These are phyloP conservation scores for Drosophila prosaltans DNA, from an alignment of 1,140 invertebrate species.

Conservation along the genomic window DNA sequence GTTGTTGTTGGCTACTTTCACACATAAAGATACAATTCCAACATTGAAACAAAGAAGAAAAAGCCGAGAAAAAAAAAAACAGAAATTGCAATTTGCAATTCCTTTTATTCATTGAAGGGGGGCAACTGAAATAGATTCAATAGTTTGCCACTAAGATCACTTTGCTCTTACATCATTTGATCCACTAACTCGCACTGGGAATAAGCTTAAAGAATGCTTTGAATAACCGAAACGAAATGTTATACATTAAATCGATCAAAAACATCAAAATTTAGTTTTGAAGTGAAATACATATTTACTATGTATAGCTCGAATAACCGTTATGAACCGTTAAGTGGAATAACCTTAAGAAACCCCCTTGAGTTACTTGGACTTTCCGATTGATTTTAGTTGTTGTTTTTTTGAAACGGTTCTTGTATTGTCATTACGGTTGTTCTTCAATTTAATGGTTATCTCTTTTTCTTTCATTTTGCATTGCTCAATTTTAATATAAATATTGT, in stretches of 20 bases:
- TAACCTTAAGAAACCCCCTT: no score
- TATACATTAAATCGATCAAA: neutral
- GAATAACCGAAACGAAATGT: neutral
- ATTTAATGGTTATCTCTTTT: neutral
- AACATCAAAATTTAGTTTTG: no score
- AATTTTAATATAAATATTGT: neutral
- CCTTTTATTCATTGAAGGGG: neutral
- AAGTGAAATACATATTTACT: no score
- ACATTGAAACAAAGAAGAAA: slow-evolving; percentile 9
- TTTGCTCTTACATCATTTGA: neutral
- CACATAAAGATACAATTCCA: neutral
- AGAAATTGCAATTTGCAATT: neutral
- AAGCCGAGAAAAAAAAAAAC: neutral
- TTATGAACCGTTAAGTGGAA: no score
- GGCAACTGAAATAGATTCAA: neutral
- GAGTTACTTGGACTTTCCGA: no score
- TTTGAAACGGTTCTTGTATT: no score
- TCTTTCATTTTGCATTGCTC: neutral
- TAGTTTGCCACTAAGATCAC: neutral
- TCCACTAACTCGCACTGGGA: no score
- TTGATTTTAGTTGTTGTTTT: no score
- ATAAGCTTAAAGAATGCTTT: neutral
- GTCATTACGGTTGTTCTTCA: neutral
- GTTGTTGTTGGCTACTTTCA: neutral
- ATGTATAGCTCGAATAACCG: no score